A percentile compares a stretch with the other conserved stretches of the same genome.
Conservation (phyloP, 2,113 vertebrate species). For the Apaloderma vittatum region DNA sequence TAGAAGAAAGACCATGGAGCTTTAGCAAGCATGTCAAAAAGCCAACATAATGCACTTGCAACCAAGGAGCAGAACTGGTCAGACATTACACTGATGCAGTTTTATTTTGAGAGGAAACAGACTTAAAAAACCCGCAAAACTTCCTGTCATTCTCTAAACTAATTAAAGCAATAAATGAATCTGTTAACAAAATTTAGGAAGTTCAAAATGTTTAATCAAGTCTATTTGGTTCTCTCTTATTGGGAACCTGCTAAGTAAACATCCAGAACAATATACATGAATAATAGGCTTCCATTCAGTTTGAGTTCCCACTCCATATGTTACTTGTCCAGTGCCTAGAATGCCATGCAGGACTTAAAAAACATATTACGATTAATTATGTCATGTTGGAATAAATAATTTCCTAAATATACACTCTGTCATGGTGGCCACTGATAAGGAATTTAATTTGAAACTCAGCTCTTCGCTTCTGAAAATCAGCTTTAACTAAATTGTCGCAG, state of each 20-base stretch:
- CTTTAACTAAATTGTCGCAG: conserved; percentile 70
- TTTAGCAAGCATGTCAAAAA: neutral
- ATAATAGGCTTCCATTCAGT: neutral
- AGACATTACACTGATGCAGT: neutral
- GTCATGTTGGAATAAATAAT: conserved; percentile 61
- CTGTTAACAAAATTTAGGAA: neutral
- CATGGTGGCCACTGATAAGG: conserved; percentile 49
- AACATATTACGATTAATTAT: conserved; percentile 32
- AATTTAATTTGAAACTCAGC: conserved; percentile 62
- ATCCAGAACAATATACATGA: rapidly evolving
- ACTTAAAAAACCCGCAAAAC: neutral
- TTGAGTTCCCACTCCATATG: neutral
- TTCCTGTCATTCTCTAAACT: neutral
- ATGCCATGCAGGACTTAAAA: neutral
- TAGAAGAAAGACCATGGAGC: neutral
- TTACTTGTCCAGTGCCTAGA: neutral
- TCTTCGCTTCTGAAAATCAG: conserved; percentile 59
- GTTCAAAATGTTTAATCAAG: neutral
- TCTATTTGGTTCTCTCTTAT: neutral
- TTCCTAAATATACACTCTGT: conserved; percentile 31
- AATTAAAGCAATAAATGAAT: neutral
- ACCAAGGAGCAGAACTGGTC: neutral
- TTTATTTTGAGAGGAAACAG: neutral
- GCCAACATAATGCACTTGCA: neutral
- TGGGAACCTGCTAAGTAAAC: neutral